phyloP scores from a whole-genome alignment of 2,888 invertebrate species.

The Habrosyne pyritoides region DNA sequence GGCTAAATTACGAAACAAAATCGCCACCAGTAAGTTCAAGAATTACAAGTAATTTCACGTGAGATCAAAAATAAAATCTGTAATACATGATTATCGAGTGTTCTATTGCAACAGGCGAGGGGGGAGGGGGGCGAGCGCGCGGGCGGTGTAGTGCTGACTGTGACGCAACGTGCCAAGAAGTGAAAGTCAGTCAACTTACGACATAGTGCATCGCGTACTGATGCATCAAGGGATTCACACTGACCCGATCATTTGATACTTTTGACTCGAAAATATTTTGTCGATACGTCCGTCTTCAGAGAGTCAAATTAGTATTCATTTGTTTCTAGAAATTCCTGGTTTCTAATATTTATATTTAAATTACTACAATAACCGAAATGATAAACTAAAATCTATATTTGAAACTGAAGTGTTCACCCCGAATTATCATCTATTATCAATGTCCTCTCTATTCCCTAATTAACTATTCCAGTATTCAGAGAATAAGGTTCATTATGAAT shows the following conservation, averaged over 20 bases:
- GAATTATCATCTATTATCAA: too few species aligned
- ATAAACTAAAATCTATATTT: too few species aligned
- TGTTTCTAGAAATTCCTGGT: background rate
- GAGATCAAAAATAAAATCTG: slow-evolving; percentile 32
- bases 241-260: slow-evolving; percentile 31
- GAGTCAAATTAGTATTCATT: background rate
- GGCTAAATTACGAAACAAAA: too few species aligned
- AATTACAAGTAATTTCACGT: slow-evolving; percentile 18
- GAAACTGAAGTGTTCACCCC: too few species aligned
- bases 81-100: slow-evolving; percentile 48
- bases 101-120: slow-evolving; percentile 49
- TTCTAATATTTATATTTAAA: background rate
- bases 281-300: background rate
- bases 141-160: background rate
- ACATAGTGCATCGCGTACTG: slow-evolving; percentile 68
- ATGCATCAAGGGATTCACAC: slow-evolving; percentile 51
- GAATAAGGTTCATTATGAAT: too few species aligned
- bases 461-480: too few species aligned
- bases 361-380: too few species aligned
- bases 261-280: background rate
- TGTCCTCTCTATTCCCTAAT: too few species aligned
- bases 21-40: slow-evolving; percentile 9
- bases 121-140: slow-evolving; percentile 14
- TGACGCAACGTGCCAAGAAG: slow-evolving; percentile 64
- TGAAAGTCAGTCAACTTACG: slow-evolving; percentile 75